Evolutionary conservation across 2,797 vertebrate genomes (phyloP).

Genomic region (Toxotes lorentzi): DNA sequence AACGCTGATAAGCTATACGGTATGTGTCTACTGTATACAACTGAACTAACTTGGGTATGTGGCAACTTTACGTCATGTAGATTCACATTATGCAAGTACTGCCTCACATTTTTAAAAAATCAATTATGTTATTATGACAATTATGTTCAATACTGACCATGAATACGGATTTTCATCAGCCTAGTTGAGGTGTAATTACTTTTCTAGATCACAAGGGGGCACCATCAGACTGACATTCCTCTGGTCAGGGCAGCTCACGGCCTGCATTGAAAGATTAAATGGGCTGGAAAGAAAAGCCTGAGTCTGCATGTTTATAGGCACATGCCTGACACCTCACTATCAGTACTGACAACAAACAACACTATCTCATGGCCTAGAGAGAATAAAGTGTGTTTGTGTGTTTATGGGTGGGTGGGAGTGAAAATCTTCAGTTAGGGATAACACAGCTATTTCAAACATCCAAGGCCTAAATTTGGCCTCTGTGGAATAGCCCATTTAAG

Average conservation of each 20-base stretch:
- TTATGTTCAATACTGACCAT: rapidly evolving
- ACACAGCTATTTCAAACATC: constrained; percentile 62
- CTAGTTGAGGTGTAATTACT: constrained; percentile 15
- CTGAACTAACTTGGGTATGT: neutral
- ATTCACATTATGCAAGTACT: neutral
- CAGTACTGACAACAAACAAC: constrained; percentile 59
- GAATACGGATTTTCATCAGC: neutral
- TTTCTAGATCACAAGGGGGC: constrained; percentile 56
- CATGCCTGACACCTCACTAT: constrained; percentile 27
- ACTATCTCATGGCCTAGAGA: constrained; percentile 31
- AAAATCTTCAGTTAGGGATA: constrained; percentile 63
- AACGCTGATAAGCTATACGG: too few species aligned
- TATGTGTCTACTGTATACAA: too few species aligned
- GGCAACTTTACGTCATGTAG: neutral
- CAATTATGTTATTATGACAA: neutral
- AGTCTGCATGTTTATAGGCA: constrained; percentile 36
- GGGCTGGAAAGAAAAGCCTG: constrained; percentile 46
- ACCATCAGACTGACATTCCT: constrained; percentile 22
- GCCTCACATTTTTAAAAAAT: neutral
- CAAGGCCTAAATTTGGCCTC: constrained; percentile 64
- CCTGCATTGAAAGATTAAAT: constrained; percentile 52
- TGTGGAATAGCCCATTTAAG: constrained; percentile 17
- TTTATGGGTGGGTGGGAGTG: neutral
- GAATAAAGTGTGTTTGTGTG: constrained; percentile 40
- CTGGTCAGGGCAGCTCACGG: constrained; percentile 6